Evolutionary conservation across 2,888 invertebrate species (phyloP).

Genomic region (Lampropteryx suffumata): DNA sequence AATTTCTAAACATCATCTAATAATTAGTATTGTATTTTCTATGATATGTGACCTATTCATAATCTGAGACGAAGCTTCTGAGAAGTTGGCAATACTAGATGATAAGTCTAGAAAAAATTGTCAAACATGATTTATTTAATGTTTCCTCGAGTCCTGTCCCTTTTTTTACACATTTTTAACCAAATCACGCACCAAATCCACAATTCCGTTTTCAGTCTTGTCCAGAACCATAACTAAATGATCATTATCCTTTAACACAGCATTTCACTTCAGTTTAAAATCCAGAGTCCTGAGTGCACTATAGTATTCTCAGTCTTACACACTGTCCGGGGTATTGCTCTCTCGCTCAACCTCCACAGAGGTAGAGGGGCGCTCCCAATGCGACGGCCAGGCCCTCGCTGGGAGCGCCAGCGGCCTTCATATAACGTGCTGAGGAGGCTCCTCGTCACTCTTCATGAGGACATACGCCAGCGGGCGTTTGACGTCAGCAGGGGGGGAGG

Average conservation of each 20-base stretch:
- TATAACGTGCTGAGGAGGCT: constrained; percentile 87
- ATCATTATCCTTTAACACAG: background rate
- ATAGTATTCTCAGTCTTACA: constrained; percentile 40
- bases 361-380: constrained; percentile 79
- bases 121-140: too few species aligned
- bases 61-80: constrained; percentile 18
- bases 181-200: constrained; percentile 2
- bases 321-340: constrained; percentile 72
- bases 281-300: background rate
- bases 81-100: background rate
- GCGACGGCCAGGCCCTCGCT: constrained; percentile 81
- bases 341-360: constrained; percentile 60
- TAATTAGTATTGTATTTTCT: constrained; percentile 40
- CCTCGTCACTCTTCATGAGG: constrained; percentile 84
- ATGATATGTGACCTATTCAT: constrained; percentile 75
- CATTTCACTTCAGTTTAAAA: background rate
- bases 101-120: too few species aligned
- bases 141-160: too few species aligned
- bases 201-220: constrained; percentile 14
- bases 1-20: background rate
- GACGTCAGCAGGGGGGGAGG: constrained; percentile 72
- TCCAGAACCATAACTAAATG: constrained; percentile 2
- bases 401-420: constrained; percentile 94
- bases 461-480: constrained; percentile 84
- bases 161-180: background rate